Conservation (phyloP, 1,140 invertebrate species). For the Drosophila elegans region DNA sequence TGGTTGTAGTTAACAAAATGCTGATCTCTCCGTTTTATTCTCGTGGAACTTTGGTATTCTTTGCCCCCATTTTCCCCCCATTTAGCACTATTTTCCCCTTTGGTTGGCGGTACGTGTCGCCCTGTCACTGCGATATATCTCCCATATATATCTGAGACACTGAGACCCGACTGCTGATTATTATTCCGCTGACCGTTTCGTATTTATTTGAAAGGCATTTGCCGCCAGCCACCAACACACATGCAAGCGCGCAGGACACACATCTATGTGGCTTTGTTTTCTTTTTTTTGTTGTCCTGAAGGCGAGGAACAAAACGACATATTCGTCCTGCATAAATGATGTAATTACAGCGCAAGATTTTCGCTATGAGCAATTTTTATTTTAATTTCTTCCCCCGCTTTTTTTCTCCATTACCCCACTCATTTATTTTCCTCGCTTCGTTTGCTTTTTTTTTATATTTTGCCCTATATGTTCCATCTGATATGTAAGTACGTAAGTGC, state of each 20-base stretch:
- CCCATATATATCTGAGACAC: slow-evolving; percentile 39
- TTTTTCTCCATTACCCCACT: slow-evolving; percentile 10
- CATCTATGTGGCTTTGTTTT: background rate
- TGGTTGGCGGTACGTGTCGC: slow-evolving; percentile 62
- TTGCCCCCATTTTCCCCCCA: slow-evolving; percentile 1
- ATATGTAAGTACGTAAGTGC: slow-evolving; percentile 22
- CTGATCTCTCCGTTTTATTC: slow-evolving; percentile 48
- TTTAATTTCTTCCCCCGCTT: slow-evolving; percentile 71
- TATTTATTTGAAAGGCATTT: slow-evolving; percentile 84
- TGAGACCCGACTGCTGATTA: slow-evolving; percentile 62
- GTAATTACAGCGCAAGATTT: slow-evolving; percentile 83
- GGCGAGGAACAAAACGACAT: slow-evolving; percentile 74
- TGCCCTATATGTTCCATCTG: slow-evolving; percentile 19
- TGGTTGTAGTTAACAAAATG: slow-evolving; percentile 57
- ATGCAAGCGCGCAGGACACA: slow-evolving; percentile 31
- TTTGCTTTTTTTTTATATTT: slow-evolving; percentile 27
- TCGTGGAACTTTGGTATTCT: slow-evolving; percentile 3
- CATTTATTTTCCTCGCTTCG: slow-evolving; percentile 52
- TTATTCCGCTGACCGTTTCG: slow-evolving; percentile 82
- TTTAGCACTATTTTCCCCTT: slow-evolving; percentile 2
- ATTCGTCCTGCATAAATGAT: slow-evolving; percentile 84
- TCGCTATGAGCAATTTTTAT: slow-evolving; percentile 83
- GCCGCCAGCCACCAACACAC: slow-evolving; percentile 44
- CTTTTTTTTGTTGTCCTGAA: slow-evolving; percentile 16
- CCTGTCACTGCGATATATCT: slow-evolving; percentile 57